Evolutionary conservation across 2,888 invertebrate species (phyloP), one percentile per base, ranked within the genome.

Genomic region (Drosophila melanosoma): DNA sequence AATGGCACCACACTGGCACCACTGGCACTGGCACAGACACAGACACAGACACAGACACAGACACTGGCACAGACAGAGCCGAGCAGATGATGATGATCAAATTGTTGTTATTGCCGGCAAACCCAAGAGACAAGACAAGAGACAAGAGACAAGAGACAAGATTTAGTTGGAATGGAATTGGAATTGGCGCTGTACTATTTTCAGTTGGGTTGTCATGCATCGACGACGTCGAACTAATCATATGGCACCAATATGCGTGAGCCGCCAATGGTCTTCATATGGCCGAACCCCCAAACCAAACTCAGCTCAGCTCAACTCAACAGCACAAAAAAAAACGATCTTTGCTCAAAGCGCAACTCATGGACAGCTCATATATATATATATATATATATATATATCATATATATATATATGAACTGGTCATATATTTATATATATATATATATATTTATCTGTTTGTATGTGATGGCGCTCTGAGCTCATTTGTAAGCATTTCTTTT

Each of bases 211-310:
- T 87, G 85, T 86, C 85, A 86, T 87, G 85, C 88, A 69, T 77
- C 89, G 79, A 63, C 82, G 76, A 70, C 87, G 69, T 69, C 70
- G 82, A 82, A 84, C 87, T 87, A 87, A 86, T 86, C 90, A 86
- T 87, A 86, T 89, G 84, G 87, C 89, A 89, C 85, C 84, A 87
- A 89, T 84, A 84, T 85, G 84, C 87, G 89, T 83, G 80, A 62
- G 81, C 78, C 65, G 60, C 35, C 49, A 58, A 54, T 66, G 68
- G 76, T 66, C 62, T 67, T 56, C 40, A 68, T 54, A 17, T 56
- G 58, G n/a, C 73, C 33, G 35, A 60, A 40, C 35, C 67, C 67
- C 26, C 38, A 69, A 29, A 26, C 56, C 26, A 12, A 56, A 15
- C 38, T 29, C n/a, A 29, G n/a, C 49, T 42, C n/a, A 56, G 15